Conservation (phyloP, 2,113 vertebrate species). For the Dasypus novemcinctus region DNA sequence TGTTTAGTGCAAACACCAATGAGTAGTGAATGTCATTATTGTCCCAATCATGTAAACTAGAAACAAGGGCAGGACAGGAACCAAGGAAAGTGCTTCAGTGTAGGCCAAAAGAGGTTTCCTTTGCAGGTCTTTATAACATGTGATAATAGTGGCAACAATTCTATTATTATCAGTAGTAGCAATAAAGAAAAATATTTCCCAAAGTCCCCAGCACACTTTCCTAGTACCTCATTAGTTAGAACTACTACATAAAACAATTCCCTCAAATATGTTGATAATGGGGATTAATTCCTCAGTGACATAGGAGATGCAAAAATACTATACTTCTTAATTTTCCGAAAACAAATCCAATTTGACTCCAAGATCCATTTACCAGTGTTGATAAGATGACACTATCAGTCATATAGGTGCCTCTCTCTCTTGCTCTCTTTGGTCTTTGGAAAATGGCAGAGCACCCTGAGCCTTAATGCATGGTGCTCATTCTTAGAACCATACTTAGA, state of each 20-base stretch:
- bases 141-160: neutral
- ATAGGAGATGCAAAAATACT: neutral
- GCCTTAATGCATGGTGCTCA: neutral
- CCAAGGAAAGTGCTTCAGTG: neutral
- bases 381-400: neutral
- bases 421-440: neutral
- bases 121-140: neutral
- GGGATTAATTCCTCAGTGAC: neutral
- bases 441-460: neutral
- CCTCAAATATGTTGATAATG: neutral
- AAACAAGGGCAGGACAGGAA: neutral
- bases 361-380: neutral
- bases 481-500: neutral
- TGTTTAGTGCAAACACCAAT: neutral
- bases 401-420: neutral
- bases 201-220: neutral
- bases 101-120: neutral
- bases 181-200: neutral
- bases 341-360: neutral
- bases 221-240: neutral
- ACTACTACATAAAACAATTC: neutral
- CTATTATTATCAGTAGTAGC: neutral
- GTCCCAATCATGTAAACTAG: neutral
- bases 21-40: neutral
- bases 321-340: neutral